phyloP scores from a whole-genome alignment of 2,888 invertebrate genomes.

The Diplolepis rosae region DNA sequence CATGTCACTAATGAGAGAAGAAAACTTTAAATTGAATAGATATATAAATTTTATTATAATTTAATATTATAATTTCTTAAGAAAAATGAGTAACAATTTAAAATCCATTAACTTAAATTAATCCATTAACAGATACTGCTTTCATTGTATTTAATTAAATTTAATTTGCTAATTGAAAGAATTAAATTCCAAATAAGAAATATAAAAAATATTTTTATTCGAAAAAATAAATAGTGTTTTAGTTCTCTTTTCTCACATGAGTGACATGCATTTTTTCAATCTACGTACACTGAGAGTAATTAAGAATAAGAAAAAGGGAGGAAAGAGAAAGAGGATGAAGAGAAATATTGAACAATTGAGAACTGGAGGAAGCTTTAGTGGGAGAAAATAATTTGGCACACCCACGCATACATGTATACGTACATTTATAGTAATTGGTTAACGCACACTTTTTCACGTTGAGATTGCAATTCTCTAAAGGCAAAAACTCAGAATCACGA shows the following conservation, averaged over 20 bases:
- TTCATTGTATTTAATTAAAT: background rate
- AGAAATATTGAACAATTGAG: constrained; percentile 10
- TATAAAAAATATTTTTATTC: background rate
- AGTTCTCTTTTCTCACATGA: constrained; percentile 17
- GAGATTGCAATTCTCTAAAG: constrained; percentile 1
- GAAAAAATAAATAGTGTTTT: background rate
- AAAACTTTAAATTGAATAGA: constrained; percentile 6
- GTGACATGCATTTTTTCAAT: background rate
- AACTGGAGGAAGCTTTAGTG: background rate
- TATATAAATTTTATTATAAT: too few relatives aligned
- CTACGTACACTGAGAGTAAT: constrained; percentile 22
- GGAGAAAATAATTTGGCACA: constrained; percentile 40
- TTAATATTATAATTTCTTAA: too few relatives aligned
- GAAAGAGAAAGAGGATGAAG: background rate
- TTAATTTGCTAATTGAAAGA: too few relatives aligned
- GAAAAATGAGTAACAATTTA: too few relatives aligned
- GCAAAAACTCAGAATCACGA: constrained; percentile 10
- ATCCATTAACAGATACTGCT: background rate
- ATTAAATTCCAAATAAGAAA: too few relatives aligned
- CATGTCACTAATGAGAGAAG: background rate
- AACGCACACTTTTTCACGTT: constrained; percentile 1
- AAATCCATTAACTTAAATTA: too few relatives aligned
- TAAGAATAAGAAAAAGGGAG: background rate
- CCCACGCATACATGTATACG: constrained; percentile 37
- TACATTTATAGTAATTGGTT: constrained; percentile 34